Evolutionary conservation across 2,888 invertebrate species (phyloP), one percentile per base, ranked within the genome.

Genomic region (Chironomus tentans): DNA sequence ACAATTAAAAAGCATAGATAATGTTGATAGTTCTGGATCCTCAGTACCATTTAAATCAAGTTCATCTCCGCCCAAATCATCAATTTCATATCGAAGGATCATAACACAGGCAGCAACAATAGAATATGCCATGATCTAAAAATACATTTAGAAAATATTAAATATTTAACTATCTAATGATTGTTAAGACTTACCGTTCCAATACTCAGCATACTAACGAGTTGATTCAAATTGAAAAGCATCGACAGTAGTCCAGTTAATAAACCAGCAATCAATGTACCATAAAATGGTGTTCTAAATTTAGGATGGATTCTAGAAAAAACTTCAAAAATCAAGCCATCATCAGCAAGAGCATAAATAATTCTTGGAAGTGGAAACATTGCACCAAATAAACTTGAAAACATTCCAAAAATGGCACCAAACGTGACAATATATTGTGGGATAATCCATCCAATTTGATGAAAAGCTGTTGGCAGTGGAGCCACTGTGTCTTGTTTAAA

Each of bases 341-440:
- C 95, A 10, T 89, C 87, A 0, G 95, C 90, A 94, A 96, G 95
- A 28, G 95, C 92, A 84, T 95, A 95, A 70, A 95, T 90, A 72
- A 94, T 91, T 78, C 95, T 88, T 0, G 95, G 94, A 65, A 95
- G 83, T 0, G 94, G 93, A 81, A 92, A 95, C 87, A 95, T 92
- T 0, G 93, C 90, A 3, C 95, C 95, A 80, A 94, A 87, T 73
- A 94, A 84, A 81, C 93, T 95, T 18, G 95, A 91, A 80, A 91
- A 92, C 21, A 96, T 86, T 4, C 94, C 95, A 81, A 92, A 93
- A 78, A 95, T 87, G 10, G 94, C 95, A 0, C 96, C 95, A 56
- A 93, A 87, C 38, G 92, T 89, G 73, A 96, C 94, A 73, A 95
- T 87, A 85, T 92, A 94, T 82, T 91, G 91, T 28, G 94, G 93